phyloP scores from a whole-genome alignment of 2,797 vertebrate genomes.

The Spea hammondii region DNA sequence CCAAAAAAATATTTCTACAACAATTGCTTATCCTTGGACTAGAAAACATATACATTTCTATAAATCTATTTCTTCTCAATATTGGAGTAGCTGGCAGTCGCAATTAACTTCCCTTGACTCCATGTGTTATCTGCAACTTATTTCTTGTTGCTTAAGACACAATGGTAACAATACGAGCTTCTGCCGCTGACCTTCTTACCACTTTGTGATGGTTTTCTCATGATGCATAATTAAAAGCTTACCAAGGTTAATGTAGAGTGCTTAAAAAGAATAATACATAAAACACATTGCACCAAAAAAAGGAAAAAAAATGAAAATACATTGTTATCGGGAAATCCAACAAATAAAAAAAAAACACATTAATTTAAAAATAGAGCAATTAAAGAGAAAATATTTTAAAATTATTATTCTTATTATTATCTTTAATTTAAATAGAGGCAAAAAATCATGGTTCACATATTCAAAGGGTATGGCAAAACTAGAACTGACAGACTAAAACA shows the following conservation, averaged over 20 bases:
- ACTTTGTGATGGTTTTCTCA: neutral
- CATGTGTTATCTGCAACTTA: neutral
- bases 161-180: neutral
- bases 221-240: constrained; percentile 30
- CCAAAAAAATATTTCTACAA: no score
- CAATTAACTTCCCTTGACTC: neutral
- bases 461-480: no score
- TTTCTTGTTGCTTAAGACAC: constrained; percentile 4
- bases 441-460: no score
- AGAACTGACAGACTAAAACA: no score
- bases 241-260: constrained; percentile 42
- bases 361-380: no score
- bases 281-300: neutral
- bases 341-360: neutral
- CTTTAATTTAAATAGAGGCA: no score
- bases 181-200: neutral
- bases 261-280: neutral
- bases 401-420: no score
- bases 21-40: neutral
- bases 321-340: neutral
- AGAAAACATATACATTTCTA: neutral
- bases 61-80: neutral
- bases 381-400: no score
- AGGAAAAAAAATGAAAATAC: constrained; percentile 33
- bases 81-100: neutral